Conservation (phyloP, 53 echinoderm and acorn worm genomes). For the Holothuria scabra region DNA sequence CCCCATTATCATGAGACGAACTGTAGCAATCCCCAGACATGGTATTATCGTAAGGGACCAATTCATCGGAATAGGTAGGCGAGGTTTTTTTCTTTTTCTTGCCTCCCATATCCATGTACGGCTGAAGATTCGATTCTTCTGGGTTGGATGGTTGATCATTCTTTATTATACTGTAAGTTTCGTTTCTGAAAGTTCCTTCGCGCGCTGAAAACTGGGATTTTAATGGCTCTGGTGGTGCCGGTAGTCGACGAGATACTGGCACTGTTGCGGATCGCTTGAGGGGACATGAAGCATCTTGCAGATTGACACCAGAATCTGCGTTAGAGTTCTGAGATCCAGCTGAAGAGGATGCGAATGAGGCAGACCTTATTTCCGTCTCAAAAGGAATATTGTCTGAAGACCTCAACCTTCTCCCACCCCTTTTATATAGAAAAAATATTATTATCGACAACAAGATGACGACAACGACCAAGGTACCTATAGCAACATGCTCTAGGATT, state of each 20-base stretch:
- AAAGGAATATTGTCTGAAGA: too few relatives aligned
- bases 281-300: not conserved
- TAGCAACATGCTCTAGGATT: too few relatives aligned
- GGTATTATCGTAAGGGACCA: too few relatives aligned
- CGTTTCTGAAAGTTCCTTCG: slow-evolving; percentile 12
- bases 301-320: not conserved
- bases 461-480: too few relatives aligned
- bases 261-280: slow-evolving; percentile 18
- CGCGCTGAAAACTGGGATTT: not conserved
- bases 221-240: not conserved
- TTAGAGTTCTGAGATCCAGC: too few relatives aligned
- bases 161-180: slow-evolving; percentile 33
- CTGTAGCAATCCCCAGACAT: too few relatives aligned
- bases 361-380: too few relatives aligned
- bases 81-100: not conserved
- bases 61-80: not conserved
- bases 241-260: not conserved
- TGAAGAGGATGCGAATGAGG: too few relatives aligned
- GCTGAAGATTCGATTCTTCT: slow-evolving; percentile 1
- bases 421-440: too few relatives aligned
- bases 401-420: too few relatives aligned
- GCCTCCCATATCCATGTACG: slow-evolving; percentile 42
- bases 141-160: not conserved
- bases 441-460: too few relatives aligned
- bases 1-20: too few relatives aligned